These are phyloP conservation scores for Cynaeus angustus DNA, from an alignment of 2,888 invertebrate species.

Conservation along the genomic window DNA sequence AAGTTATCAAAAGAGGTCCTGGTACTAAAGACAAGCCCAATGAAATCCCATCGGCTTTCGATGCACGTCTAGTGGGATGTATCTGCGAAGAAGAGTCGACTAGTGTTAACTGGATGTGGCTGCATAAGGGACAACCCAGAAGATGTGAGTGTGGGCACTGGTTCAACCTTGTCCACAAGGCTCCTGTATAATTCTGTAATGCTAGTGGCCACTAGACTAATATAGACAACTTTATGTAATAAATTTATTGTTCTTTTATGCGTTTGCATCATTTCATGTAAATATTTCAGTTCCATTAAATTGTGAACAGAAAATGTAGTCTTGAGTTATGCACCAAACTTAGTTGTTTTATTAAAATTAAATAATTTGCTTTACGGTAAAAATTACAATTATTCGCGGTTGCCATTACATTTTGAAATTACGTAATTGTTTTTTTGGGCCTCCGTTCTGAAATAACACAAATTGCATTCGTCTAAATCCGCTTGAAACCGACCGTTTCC, in stretches of 20 bases:
- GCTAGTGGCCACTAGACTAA: slow-evolving; percentile 37
- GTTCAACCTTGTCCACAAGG: slow-evolving; percentile 92
- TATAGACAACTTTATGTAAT: slow-evolving; percentile 48
- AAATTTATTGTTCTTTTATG: slow-evolving; percentile 48
- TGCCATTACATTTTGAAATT: no score
- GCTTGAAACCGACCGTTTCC: no score
- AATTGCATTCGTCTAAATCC: no score
- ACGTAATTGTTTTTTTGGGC: no score
- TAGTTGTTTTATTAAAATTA: no score
- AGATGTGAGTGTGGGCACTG: slow-evolving; percentile 98
- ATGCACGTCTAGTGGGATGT: slow-evolving; percentile 94
- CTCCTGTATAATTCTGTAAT: slow-evolving; percentile 75
- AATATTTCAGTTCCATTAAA: slow-evolving; percentile 42
- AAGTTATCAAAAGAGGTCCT: slow-evolving; percentile 84
- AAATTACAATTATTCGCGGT: no score
- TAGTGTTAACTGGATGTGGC: slow-evolving; percentile 95
- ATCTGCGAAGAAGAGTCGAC: slow-evolving; percentile 96
- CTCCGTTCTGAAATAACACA: no score
- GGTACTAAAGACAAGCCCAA: slow-evolving; percentile 91
- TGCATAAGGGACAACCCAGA: slow-evolving; percentile 91
- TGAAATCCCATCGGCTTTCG: slow-evolving; percentile 91
- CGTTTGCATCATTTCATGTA: slow-evolving; percentile 35
- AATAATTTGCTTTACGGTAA: no score
- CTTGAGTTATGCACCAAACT: no score
- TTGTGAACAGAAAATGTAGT: not conserved